Conservation (phyloP, 2,888 invertebrate species). For the Teleiodes luculella region DNA sequence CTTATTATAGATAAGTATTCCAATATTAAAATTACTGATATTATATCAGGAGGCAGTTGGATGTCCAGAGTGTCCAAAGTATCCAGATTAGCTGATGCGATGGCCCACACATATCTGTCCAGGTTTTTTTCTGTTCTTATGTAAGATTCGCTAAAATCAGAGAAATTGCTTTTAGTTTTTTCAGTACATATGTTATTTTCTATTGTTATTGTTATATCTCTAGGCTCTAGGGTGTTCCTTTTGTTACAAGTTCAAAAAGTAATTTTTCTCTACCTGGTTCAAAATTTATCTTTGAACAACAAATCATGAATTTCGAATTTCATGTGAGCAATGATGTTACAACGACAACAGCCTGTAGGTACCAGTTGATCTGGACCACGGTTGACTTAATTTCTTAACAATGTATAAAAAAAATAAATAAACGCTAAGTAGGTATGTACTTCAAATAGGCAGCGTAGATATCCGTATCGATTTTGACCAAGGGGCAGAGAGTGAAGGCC, state of each 20-base stretch:
- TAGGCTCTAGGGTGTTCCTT: too few relatives aligned
- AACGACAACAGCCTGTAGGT: too few relatives aligned
- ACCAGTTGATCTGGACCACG: too few relatives aligned
- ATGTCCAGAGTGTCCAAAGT: conserved; percentile 38
- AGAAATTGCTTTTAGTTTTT: neutral
- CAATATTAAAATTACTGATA: conserved; percentile 37
- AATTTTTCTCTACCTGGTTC: too few relatives aligned
- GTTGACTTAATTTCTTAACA: too few relatives aligned
- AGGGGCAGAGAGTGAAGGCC: conserved; percentile 82
- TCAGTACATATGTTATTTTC: too few relatives aligned
- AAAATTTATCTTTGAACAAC: too few relatives aligned
- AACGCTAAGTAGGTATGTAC: conserved; percentile 35
- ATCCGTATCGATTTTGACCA: conserved; percentile 72
- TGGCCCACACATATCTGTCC: conserved; percentile 39
- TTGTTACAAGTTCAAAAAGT: too few relatives aligned
- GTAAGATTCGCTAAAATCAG: conserved; percentile 37
- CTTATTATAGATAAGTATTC: too few relatives aligned
- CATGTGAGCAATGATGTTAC: too few relatives aligned
- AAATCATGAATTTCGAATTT: too few relatives aligned
- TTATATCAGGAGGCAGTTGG: conserved; percentile 34
- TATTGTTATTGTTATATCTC: too few relatives aligned
- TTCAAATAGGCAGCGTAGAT: conserved; percentile 38
- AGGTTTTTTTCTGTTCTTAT: conserved; percentile 37
- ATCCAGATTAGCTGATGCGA: conserved; percentile 41
- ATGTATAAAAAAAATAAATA: neutral